Conservation (phyloP, 1,140 invertebrate genomes). For the Calephelis nemesis region DNA sequence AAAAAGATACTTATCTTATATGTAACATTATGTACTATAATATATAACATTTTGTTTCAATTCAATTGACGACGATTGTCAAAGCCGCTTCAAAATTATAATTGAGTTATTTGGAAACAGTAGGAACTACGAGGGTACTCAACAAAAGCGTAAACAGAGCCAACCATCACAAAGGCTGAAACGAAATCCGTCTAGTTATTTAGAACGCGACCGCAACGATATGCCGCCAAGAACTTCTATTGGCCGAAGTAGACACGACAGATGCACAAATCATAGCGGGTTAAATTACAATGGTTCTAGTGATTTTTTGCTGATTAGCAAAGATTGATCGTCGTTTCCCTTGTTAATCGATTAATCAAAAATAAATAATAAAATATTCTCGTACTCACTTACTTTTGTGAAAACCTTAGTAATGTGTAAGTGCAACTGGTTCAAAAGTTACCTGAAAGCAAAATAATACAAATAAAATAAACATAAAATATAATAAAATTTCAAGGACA, state of each 20-base stretch:
- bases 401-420: too few species aligned
- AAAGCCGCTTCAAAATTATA: slow-evolving; percentile 20
- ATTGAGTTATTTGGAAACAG: slow-evolving; percentile 40
- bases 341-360: too few species aligned
- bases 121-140: slow-evolving; percentile 32
- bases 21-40: too few species aligned
- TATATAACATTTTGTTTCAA: too few species aligned
- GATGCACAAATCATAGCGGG: background rate
- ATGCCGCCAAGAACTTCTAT: slow-evolving; percentile 10
- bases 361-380: too few species aligned
- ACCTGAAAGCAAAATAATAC: too few species aligned
- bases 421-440: too few species aligned
- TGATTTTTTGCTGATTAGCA: too few species aligned
- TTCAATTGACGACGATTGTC: background rate
- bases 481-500: too few species aligned
- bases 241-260: background rate
- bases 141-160: slow-evolving; percentile 39
- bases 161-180: slow-evolving; percentile 42
- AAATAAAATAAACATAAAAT: too few species aligned
- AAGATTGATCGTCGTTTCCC: background rate
- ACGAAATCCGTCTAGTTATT: slow-evolving; percentile 56
- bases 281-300: background rate
- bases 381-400: too few species aligned
- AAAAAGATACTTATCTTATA: too few species aligned
- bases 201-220: slow-evolving; percentile 54